Evolutionary conservation across 2,888 invertebrate genomes (phyloP).

Genomic region (Druceiella hillmani): DNA sequence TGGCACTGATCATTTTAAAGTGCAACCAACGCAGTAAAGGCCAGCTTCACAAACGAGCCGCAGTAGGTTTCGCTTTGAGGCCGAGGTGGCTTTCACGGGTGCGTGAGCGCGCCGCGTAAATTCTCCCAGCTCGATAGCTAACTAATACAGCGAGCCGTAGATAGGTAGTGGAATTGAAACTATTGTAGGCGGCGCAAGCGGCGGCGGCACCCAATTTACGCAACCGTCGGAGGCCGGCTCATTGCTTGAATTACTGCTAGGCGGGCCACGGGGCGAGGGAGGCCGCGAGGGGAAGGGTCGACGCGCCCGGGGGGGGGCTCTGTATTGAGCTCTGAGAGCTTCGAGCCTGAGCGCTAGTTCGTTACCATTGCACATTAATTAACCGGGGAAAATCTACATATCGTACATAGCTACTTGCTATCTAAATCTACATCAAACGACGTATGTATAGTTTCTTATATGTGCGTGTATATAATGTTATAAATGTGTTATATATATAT

Average conservation of each 20-base stretch:
- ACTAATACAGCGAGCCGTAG: too few relatives aligned
- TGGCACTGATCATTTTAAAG: too few relatives aligned
- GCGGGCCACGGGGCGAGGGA: background rate
- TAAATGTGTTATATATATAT: too few relatives aligned
- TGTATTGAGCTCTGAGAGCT: background rate
- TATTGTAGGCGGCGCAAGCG: conserved; percentile 42
- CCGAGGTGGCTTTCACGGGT: conserved; percentile 4
- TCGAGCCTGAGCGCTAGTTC: conserved; percentile 20
- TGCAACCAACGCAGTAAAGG: too few relatives aligned
- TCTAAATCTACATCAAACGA: too few relatives aligned
- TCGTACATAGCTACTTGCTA: conserved; percentile 40
- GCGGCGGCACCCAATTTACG: conserved; percentile 39
- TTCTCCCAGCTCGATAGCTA: conserved; percentile 29
- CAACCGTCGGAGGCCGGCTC: conserved; percentile 28
- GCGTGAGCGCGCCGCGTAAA: conserved; percentile 1
- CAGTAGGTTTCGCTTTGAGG: too few relatives aligned
- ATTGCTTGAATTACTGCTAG: background rate
- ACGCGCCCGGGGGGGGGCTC: background rate
- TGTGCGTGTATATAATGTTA: too few relatives aligned
- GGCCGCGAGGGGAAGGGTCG: background rate
- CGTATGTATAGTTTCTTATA: too few relatives aligned
- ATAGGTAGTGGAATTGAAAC: too few relatives aligned
- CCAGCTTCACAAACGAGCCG: too few relatives aligned
- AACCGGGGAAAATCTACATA: conserved; percentile 49
- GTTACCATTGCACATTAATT: conserved; percentile 50